Conservation (phyloP, 2,113 vertebrate genomes). For the Xiphorhynchus elegans region DNA sequence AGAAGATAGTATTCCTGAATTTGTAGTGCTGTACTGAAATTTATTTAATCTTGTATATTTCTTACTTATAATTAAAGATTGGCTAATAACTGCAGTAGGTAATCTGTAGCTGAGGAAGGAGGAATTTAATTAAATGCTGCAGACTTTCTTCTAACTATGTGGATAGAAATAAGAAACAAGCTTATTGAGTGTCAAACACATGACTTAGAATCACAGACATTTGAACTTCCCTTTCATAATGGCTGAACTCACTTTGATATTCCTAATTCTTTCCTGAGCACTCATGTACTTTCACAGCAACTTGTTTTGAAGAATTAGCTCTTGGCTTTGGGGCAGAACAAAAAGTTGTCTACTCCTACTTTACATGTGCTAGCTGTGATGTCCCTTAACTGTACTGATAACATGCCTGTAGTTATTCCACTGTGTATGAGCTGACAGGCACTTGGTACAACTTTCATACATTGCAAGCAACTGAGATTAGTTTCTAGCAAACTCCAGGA, state of each 20-base stretch:
- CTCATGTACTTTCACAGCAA: not conserved
- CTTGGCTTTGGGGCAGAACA: not conserved
- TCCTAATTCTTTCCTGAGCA: not conserved
- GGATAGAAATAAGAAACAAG: not conserved
- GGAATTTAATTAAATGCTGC: not conserved
- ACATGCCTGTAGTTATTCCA: not conserved
- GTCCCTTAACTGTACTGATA: not conserved
- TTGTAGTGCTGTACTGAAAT: not conserved
- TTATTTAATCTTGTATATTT: not conserved
- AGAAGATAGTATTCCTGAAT: not conserved
- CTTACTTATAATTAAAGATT: not conserved
- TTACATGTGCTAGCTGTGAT: not conserved
- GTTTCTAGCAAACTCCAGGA: not conserved
- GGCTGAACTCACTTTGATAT: not conserved
- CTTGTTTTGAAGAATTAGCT: not conserved
- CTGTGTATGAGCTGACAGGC: not conserved
- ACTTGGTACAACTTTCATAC: not conserved
- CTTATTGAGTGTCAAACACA: not conserved
- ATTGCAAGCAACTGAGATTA: not conserved
- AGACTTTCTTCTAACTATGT: not conserved
- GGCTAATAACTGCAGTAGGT: not conserved
- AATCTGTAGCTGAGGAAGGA: not conserved
- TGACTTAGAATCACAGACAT: not conserved
- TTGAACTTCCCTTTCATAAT: not conserved
- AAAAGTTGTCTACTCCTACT: not conserved